phyloP scores from a whole-genome alignment of 2,797 vertebrate species.

The Borostomias antarcticus region DNA sequence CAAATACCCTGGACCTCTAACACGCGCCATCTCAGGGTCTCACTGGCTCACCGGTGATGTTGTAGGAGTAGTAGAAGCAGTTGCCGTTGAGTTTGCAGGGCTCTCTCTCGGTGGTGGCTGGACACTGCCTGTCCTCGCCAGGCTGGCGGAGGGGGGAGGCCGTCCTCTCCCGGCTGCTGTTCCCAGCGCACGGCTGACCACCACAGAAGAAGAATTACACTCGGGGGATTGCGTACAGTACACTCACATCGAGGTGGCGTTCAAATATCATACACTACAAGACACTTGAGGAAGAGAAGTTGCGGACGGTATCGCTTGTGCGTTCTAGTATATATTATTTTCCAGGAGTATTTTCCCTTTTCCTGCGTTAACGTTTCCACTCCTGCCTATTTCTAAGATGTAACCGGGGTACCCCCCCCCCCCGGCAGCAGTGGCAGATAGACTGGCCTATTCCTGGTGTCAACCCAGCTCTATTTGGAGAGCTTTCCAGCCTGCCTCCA shows the following conservation, averaged over 20 bases:
- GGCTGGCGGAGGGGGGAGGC: constrained; percentile 83
- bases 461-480: constrained; percentile 25
- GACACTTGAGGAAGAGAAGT: neutral
- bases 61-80: constrained; percentile 93
- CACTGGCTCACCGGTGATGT: constrained; percentile 87
- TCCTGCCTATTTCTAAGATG: constrained; percentile 5
- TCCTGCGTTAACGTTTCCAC: neutral
- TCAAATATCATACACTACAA: neutral
- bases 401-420: neutral
- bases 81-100: constrained; percentile 89
- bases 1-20: too few relatives aligned
- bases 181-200: constrained; percentile 85
- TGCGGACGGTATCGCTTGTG: neutral
- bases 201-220: constrained; percentile 8
- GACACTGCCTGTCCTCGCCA: constrained; percentile 83
- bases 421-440: neutral
- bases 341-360: neutral
- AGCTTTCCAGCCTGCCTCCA: constrained; percentile 18
- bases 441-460: constrained; percentile 26
- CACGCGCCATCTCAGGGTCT: too few relatives aligned
- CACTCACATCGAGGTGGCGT: neutral
- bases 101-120: constrained; percentile 78
- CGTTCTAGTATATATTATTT: neutral
- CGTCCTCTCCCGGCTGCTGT: constrained; percentile 77
- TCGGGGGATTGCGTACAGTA: neutral